These are phyloP conservation scores for Tupiocoris notatus DNA, from an alignment of 2,888 invertebrate genomes.

Conservation along the genomic window DNA sequence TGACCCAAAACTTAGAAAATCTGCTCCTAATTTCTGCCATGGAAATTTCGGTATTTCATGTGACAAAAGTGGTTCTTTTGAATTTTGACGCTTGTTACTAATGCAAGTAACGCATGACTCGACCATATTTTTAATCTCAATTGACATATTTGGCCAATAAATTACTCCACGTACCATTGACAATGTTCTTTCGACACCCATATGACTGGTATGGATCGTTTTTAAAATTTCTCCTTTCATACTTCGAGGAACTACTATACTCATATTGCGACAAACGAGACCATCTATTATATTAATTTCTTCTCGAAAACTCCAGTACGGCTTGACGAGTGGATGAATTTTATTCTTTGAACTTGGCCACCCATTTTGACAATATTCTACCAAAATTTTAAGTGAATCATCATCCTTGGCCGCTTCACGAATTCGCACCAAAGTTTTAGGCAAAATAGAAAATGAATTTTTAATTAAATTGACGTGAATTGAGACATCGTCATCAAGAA, in stretches of 20 bases:
- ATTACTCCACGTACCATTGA: not conserved
- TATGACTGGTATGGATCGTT: not conserved
- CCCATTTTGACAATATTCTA: too few relatives aligned
- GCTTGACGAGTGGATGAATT: too few relatives aligned
- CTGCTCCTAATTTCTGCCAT: not conserved
- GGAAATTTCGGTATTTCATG: not conserved
- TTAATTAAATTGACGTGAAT: conserved; percentile 8
- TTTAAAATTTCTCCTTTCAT: not conserved
- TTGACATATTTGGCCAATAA: not conserved
- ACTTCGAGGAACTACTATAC: not conserved
- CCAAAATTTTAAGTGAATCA: too few relatives aligned
- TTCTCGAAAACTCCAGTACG: not conserved
- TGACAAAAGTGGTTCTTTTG: not conserved
- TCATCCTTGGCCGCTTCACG: too few relatives aligned
- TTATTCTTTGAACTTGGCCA: not conserved
- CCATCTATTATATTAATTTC: not conserved
- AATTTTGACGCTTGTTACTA: too few relatives aligned
- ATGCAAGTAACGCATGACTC: not conserved
- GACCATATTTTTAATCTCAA: not conserved
- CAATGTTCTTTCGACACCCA: not conserved
- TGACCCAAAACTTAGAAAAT: not conserved
- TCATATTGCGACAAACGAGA: not conserved
- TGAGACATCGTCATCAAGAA: conserved; percentile 10
- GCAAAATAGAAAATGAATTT: not conserved
- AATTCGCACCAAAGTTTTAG: not conserved